A percentile compares a stretch with the other conserved stretches of the same genome.
phyloP scores from a whole-genome alignment of 2,888 invertebrate species.

The Matsumyia berberina region DNA sequence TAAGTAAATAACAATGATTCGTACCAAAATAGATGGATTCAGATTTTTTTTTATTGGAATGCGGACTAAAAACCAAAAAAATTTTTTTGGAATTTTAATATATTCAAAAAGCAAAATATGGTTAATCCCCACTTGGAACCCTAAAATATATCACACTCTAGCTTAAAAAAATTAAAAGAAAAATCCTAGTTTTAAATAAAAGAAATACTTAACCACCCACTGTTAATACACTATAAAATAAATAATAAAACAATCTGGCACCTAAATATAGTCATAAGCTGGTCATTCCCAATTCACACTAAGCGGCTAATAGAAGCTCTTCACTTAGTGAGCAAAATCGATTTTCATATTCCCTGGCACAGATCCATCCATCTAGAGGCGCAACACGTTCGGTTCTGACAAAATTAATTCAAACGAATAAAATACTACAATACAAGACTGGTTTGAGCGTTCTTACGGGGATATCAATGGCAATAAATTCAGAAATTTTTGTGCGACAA shows the following conservation, averaged over 20 bases:
- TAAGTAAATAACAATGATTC: too few relatives aligned
- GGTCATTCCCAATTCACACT: constrained; percentile 39
- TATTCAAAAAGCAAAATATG: constrained; percentile 19
- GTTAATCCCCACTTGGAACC: not conserved
- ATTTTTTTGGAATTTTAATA: not conserved
- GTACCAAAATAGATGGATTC: not conserved
- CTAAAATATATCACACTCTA: constrained; percentile 12
- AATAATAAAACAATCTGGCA: not conserved
- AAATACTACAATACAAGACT: constrained; percentile 34
- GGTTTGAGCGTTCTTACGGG: constrained; percentile 35
- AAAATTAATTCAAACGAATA: constrained; percentile 12
- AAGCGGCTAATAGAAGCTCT: constrained; percentile 42
- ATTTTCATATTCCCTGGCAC: constrained; percentile 12
- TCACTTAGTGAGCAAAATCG: constrained; percentile 16
- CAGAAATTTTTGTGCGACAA: constrained; percentile 55
- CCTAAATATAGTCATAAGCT: constrained; percentile 19
- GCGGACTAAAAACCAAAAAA: constrained; percentile 11
- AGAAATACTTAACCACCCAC: constrained; percentile 9
- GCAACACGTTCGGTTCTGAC: constrained; percentile 28
- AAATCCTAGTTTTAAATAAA: not conserved
- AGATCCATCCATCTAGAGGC: constrained; percentile 4
- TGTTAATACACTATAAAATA: not conserved
- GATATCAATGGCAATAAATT: constrained; percentile 61
- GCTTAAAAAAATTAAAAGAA: not conserved
- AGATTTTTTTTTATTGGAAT: constrained; percentile 10